phyloP scores from a whole-genome alignment of 2,113 vertebrate species.

The Tachycineta bicolor region DNA sequence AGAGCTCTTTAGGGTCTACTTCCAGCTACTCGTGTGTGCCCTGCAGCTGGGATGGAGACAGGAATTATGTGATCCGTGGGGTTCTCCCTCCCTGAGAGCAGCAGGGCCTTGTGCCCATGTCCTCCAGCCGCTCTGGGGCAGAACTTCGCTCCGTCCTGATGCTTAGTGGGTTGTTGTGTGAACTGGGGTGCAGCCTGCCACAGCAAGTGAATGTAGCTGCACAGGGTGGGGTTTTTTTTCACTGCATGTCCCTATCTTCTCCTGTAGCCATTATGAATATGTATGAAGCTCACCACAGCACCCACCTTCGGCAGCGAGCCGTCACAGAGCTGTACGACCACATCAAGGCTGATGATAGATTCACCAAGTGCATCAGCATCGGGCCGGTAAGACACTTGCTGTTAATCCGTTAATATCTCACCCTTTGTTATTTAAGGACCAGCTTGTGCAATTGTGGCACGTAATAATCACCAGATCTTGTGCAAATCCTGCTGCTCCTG shows the following conservation, averaged over 20 bases:
- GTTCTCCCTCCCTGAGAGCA: neutral
- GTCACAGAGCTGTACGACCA: slow-evolving; percentile 85
- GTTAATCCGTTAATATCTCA: neutral
- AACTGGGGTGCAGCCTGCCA: neutral
- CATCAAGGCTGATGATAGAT: slow-evolving; percentile 88
- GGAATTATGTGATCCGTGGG: neutral
- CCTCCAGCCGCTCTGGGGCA: neutral
- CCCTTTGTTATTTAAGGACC: neutral
- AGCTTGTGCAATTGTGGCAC: neutral
- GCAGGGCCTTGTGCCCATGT: neutral
- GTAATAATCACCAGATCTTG: neutral
- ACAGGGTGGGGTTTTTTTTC: neutral
- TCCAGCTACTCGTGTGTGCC: neutral
- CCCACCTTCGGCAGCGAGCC: slow-evolving; percentile 76
- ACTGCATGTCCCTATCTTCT: neutral
- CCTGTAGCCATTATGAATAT: slow-evolving; percentile 84
- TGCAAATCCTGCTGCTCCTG: neutral
- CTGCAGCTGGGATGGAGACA: neutral
- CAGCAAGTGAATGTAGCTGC: neutral
- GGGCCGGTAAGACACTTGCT: slow-evolving; percentile 81
- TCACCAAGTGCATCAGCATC: slow-evolving; percentile 92
- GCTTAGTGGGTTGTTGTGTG: rapidly evolving
- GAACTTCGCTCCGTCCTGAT: neutral
- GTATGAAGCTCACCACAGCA: slow-evolving; percentile 88
- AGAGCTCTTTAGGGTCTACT: neutral